Conservation (phyloP, 92 coral and sea anemone genomes). For the Pocillopora meandrina region DNA sequence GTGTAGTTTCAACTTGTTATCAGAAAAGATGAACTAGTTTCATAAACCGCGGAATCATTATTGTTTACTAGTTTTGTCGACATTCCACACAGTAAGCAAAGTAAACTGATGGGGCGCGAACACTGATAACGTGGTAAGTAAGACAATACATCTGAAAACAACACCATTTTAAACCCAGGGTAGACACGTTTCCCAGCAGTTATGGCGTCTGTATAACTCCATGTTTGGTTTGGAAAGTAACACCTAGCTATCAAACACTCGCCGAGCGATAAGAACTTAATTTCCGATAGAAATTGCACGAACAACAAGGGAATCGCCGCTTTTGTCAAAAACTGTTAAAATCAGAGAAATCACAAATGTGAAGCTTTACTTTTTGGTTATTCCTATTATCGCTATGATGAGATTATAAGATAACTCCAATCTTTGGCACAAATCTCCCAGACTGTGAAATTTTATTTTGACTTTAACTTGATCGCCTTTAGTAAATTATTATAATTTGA, state of each 20-base stretch:
- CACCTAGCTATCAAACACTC: neutral
- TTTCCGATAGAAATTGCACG: conserved; percentile 27
- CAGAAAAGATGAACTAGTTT: neutral
- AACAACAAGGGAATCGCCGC: conserved; percentile 5
- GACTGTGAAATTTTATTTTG: conserved; percentile 51
- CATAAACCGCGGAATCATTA: conserved; percentile 15
- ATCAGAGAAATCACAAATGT: neutral
- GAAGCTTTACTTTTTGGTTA: conserved; percentile 22
- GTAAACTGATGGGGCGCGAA: conserved; percentile 28
- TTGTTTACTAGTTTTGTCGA: conserved; percentile 24
- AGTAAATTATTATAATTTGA: conserved; percentile 45
- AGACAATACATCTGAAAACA: conserved; percentile 35
- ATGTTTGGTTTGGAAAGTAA: neutral
- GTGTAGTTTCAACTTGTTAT: conserved; percentile 1
- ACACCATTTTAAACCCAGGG: conserved; percentile 15
- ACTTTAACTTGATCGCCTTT: conserved; percentile 44
- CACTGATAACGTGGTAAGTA: conserved; percentile 27
- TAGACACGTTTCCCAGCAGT: neutral
- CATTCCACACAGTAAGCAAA: conserved; percentile 23
- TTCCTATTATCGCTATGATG: conserved; percentile 35
- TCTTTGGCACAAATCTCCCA: conserved; percentile 28
- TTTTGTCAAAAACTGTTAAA: conserved; percentile 15
- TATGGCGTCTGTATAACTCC: conserved; percentile 1
- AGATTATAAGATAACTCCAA: conserved; percentile 29
- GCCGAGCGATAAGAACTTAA: neutral